A percentile compares a stretch with the other conserved stretches of the same genome.
These are phyloP conservation scores for Harpagifer antarcticus DNA, from an alignment of 2,797 vertebrate species.

Conservation along the genomic window DNA sequence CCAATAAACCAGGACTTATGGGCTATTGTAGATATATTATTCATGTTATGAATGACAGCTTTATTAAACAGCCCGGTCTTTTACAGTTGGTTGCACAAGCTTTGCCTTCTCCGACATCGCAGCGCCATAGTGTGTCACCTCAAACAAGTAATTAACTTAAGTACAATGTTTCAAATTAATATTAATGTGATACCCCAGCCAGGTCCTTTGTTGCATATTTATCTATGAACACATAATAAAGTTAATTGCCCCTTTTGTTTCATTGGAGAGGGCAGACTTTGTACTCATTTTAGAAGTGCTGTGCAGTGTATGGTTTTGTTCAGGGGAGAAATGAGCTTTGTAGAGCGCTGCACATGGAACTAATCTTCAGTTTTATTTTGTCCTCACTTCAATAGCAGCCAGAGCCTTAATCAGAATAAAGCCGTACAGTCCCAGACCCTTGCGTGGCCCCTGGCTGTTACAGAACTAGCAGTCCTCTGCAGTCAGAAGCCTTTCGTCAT, in stretches of 20 bases:
- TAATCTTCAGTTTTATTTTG: constrained; percentile 49
- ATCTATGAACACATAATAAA: constrained; percentile 16
- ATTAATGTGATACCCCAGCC: constrained; percentile 29
- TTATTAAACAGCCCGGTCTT: constrained; percentile 46
- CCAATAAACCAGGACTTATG: constrained; percentile 35
- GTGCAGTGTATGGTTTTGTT: constrained; percentile 35
- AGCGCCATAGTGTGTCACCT: constrained; percentile 14
- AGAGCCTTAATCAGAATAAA: constrained; percentile 33
- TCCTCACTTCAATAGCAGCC: constrained; percentile 40
- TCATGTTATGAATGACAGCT: constrained; percentile 41
- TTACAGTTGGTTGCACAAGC: constrained; percentile 31
- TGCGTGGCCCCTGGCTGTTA: constrained; percentile 40
- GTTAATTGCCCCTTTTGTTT: constrained; percentile 30
- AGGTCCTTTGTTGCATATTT: constrained; percentile 37
- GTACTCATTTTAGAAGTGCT: constrained; percentile 9
- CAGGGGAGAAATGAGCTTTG: constrained; percentile 30
- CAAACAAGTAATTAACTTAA: constrained; percentile 48
- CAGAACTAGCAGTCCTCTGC: constrained; percentile 34
- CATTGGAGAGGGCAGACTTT: constrained; percentile 8
- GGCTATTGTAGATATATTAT: constrained; percentile 43
- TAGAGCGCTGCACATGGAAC: constrained; percentile 43
- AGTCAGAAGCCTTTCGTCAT: constrained; percentile 46
- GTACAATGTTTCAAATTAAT: constrained; percentile 47
- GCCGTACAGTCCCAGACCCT: constrained; percentile 22
- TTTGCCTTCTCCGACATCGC: constrained; percentile 12